Evolutionary conservation across 2,888 invertebrate genomes (phyloP).

Genomic region (Linnaemya tessellans): DNA sequence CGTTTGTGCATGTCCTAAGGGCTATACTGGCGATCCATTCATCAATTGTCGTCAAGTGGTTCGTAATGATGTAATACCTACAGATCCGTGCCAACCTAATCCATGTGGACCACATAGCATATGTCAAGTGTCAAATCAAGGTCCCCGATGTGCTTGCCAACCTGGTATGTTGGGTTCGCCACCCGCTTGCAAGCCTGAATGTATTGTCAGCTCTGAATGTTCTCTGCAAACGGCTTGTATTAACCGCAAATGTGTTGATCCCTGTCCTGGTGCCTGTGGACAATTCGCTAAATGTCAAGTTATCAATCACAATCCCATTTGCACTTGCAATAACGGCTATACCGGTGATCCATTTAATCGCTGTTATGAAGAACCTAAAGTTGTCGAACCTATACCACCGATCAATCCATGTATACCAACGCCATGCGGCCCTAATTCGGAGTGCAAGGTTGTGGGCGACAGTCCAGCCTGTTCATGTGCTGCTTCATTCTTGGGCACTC

Average conservation of each 20-base stretch:
- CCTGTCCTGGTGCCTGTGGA: conserved; percentile 91
- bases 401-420: conserved; percentile 87
- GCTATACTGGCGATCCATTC: conserved; percentile 88
- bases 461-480: conserved; percentile 86
- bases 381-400: conserved; percentile 77
- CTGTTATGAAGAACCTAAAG: conserved; percentile 84
- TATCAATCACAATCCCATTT: conserved; percentile 92
- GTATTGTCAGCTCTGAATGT: conserved; percentile 91
- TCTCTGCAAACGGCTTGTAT: conserved; percentile 88
- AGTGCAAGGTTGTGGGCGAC: conserved; percentile 85
- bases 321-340: conserved; percentile 88
- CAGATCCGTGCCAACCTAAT: conserved; percentile 87
- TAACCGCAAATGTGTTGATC: conserved; percentile 90
- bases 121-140: conserved; percentile 87
- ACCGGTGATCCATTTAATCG: conserved; percentile 90
- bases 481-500: conserved; percentile 86
- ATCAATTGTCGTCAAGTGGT: conserved; percentile 85
- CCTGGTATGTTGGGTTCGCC: conserved; percentile 90
- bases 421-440: conserved; percentile 87
- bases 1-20: conserved; percentile 88
- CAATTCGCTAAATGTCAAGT: conserved; percentile 90
- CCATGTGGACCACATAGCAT: conserved; percentile 91
- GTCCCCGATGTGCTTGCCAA: conserved; percentile 89
- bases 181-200: conserved; percentile 90
- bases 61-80: conserved; percentile 74